Base-by-base conservation (phyloP, 2,888 invertebrate species). In the Drosophila histrio region DNA sequence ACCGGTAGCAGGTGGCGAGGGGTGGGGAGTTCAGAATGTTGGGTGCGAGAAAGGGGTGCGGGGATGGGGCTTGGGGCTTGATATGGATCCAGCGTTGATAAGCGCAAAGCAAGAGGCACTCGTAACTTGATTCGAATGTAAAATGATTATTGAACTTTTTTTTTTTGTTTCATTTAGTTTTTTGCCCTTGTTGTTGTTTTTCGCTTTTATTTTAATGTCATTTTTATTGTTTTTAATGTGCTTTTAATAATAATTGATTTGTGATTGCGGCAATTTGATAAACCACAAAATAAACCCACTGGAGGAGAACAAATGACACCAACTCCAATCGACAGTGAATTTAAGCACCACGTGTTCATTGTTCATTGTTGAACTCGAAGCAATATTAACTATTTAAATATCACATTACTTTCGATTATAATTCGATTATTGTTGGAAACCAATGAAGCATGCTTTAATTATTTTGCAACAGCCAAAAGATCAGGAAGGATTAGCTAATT, bases 231-330 rank as follows among this genome's bases (percentile, higher is more conserved):
- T 82, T 82, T 79, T 77, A 87, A 83, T 87, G 77, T 34, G 79
- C 53, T 85, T 83, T 83, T 83, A 87, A 87, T 83, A 81, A 81
- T 81, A 82, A 82, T 82, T 83, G 73, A 87, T 82, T 79, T 58
- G 58, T 59, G 79, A 85, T 82, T 78, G 52, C 67, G 52, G 66
- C 79, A 24, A 66, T 68, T 76, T 73, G 79, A 81, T 77, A 77
- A 72, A 58, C 66, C 26, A 50, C 60, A 58, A 68, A 72, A 64
- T 74, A 52, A 70, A 66, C 54, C 57, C 53, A 43, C 4, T 50
- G 46, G 46, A 61, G 47, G 58, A 24, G 50, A 62, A 11, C 41
- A 53, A 66, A 47, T 67, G 41, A 52, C 30, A 26, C n/a, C 36
- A 36, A 2, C 13, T 43, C 21, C n/a, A 36, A 44, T 28, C 26